These are phyloP conservation scores for Rutpela maculata DNA, from an alignment of 2,888 invertebrate genomes.

Conservation along the genomic window DNA sequence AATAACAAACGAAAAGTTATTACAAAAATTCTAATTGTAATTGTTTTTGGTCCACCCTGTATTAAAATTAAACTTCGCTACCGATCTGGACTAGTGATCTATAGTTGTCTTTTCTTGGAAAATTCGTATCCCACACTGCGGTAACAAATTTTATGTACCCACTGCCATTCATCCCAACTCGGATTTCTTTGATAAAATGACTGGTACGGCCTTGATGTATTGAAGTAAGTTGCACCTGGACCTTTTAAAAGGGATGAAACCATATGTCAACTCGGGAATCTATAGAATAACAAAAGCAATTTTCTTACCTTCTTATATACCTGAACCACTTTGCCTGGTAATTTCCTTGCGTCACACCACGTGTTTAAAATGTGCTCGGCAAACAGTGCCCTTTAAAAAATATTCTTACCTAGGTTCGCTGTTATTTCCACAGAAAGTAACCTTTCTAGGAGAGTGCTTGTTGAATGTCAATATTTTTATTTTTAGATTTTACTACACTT, in stretches of 20 bases:
- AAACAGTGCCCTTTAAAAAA: slow-evolving; percentile 30
- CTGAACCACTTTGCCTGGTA: slow-evolving; percentile 45
- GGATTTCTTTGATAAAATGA: slow-evolving; percentile 27
- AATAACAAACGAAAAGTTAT: too few species aligned
- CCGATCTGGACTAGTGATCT: not conserved
- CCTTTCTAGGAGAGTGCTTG: not conserved
- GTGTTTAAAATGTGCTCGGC: slow-evolving; percentile 9
- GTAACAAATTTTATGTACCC: slow-evolving; percentile 1
- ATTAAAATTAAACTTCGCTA: not conserved
- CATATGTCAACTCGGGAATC: slow-evolving; percentile 57
- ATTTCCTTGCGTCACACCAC: slow-evolving; percentile 41
- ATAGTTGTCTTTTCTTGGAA: not conserved
- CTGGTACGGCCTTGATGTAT: slow-evolving; percentile 28
- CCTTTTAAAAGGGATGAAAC: slow-evolving; percentile 55
- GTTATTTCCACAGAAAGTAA: not conserved
- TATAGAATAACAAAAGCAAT: slow-evolving; percentile 41
- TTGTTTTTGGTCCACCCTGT: too few species aligned
- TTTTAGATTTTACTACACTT: slow-evolving; percentile 11
- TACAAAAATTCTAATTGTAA: too few species aligned
- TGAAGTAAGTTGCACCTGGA: slow-evolving; percentile 58
- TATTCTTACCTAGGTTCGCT: slow-evolving; percentile 4
- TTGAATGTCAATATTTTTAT: slow-evolving; percentile 1
- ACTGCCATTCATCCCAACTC: slow-evolving; percentile 6
- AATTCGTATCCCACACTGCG: not conserved
- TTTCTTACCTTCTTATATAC: slow-evolving; percentile 47